A percentile compares a stretch with the other conserved stretches of the same genome.
These are phyloP conservation scores for Crocallis elinguaria DNA, from an alignment of 2,888 invertebrate genomes.

Conservation along the genomic window DNA sequence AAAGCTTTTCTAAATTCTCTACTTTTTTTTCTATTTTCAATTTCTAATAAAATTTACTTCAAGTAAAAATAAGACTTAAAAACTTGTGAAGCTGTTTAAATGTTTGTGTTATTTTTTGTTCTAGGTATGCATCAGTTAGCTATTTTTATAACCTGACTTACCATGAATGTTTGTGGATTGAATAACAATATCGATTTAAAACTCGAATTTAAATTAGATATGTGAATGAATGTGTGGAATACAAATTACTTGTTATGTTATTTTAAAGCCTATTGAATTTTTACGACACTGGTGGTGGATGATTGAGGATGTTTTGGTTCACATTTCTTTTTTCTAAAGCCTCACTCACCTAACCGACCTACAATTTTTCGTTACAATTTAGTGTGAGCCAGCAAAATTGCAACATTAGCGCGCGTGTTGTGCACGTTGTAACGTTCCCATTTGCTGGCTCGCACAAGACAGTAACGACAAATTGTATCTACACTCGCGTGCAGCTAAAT, in stretches of 20 bases:
- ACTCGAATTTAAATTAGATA: slow-evolving; percentile 6
- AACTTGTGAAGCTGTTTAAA: slow-evolving; percentile 5
- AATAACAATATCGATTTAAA: slow-evolving; percentile 22
- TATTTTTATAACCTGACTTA: slow-evolving; percentile 25
- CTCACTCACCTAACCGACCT: no score
- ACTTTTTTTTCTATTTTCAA: slow-evolving; percentile 2
- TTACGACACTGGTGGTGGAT: background rate
- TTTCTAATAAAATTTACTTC: background rate
- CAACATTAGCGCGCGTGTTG: no score
- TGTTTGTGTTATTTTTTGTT: slow-evolving; percentile 14
- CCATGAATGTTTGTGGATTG: slow-evolving; percentile 24
- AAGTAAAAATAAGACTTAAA: background rate
- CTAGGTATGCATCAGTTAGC: slow-evolving; percentile 13
- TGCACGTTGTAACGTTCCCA: no score
- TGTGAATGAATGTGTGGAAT: slow-evolving; percentile 5
- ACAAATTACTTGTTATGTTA: slow-evolving; percentile 1
- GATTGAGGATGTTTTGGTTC: background rate
- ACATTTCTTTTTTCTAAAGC: no score
- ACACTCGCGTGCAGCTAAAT: no score
- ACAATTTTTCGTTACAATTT: no score
- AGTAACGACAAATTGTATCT: no score
- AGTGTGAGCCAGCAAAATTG: no score
- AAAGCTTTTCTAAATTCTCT: slow-evolving; percentile 48
- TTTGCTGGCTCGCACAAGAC: no score
- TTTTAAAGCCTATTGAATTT: slow-evolving; percentile 1